Evolutionary conservation across 2,113 vertebrate genomes (phyloP), one percentile per base, ranked within the genome.

Genomic region (Trogon surrucura): DNA sequence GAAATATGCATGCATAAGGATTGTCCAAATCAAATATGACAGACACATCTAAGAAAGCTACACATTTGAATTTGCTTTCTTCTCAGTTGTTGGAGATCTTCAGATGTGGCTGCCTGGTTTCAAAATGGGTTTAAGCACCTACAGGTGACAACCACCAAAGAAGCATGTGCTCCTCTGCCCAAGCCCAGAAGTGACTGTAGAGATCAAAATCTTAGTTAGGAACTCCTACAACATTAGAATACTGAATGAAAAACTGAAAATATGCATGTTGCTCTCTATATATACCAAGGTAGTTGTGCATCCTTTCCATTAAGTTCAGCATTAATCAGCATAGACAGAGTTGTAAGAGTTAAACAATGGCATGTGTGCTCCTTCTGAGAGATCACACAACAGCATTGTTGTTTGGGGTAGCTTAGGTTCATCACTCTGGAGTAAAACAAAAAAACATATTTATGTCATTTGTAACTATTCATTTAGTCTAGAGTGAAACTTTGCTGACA

Each of bases 121-220:
- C 66, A 86, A 30, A 26, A 44, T 74, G 4, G 1, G 11, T 36
- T 23, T 80, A 18, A 72, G 34, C 18, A 60, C 12, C 41, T 25
- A 61, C 18, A 64, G 18, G 5, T 51, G 41, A 58, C 53, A 62
- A 44, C 9, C 5, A 67, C 30, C 23, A 38, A 44, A 73, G 26
- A 4, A 48, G 44, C 2, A 4, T 0, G 0, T 20, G 22, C 38
- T 65, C 29, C 10, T 51, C 70, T 32, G 29, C 19, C 16, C 53
- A 65, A 75, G 15, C 30, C 67, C 54, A 22, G 19, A 57, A 74
- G 19, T 1, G 0, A 47, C 45, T 54, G 8, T 9, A 83, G 19
- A 71, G 23, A 58, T 57, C 29, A 81, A 86, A 83, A 44, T 20
- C 44, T 9, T 34, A 45, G 6, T 50, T 19, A 27, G 4, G 15